phyloP scores from a whole-genome alignment of 2,888 invertebrate species.

The Geophilus truncorum region DNA sequence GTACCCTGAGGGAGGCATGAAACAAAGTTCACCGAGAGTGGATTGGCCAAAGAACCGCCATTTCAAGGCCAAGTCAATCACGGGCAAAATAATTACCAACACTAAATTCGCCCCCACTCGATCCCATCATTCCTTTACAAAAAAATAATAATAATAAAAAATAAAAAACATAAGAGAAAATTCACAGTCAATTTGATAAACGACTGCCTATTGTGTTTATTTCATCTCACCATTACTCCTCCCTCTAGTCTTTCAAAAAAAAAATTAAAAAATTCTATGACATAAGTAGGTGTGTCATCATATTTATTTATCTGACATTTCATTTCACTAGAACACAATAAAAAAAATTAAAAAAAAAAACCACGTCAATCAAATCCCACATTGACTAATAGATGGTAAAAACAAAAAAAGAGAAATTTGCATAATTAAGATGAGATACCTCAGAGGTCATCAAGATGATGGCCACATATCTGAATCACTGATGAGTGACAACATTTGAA shows the following conservation, averaged over 20 bases:
- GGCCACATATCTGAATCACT: slow-evolving; percentile 21
- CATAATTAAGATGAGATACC: slow-evolving; percentile 18
- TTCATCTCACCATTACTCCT: slow-evolving; percentile 17
- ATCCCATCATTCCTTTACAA: neutral
- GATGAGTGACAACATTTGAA: slow-evolving; percentile 27
- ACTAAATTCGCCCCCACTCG: slow-evolving; percentile 14
- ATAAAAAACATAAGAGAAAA: neutral
- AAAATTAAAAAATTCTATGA: neutral
- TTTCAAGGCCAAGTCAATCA: slow-evolving; percentile 24
- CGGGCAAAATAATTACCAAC: slow-evolving; percentile 25
- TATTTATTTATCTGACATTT: neutral
- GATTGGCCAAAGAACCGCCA: slow-evolving; percentile 21
- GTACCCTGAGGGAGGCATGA: slow-evolving; percentile 25
- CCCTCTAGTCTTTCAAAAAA: neutral
- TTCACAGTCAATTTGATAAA: slow-evolving; percentile 27
- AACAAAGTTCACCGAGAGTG: slow-evolving; percentile 18
- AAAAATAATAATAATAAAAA: neutral
- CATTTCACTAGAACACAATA: neutral
- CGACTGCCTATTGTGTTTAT: slow-evolving; percentile 22
- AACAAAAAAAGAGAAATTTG: neutral
- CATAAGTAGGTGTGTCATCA: neutral
- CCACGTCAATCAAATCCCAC: neutral
- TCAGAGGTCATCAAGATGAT: slow-evolving; percentile 22
- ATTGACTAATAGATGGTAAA: neutral
- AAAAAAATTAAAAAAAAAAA: neutral